Percentiles rank a stretch among this genome's conserved stretches.
phyloP scores from a whole-genome alignment of 1,140 invertebrate species.

The Drosophila littoralis region DNA sequence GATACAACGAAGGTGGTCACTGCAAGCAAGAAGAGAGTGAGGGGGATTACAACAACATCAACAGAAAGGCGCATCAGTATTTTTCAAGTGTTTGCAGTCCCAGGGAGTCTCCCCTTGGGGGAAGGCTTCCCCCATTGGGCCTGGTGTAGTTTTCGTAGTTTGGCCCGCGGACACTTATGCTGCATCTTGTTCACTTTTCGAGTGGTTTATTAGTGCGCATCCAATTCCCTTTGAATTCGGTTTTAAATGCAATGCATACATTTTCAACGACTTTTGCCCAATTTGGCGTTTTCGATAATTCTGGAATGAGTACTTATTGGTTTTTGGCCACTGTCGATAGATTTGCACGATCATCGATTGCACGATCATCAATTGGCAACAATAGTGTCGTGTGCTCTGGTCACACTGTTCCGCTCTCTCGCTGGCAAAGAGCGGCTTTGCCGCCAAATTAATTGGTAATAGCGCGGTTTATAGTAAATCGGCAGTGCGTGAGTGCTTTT shows the following conservation, averaged over 20 bases:
- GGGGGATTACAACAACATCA: slow-evolving; percentile 16
- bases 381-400: not conserved
- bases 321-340: not conserved
- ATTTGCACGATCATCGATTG: not conserved
- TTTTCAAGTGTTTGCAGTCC: slow-evolving; percentile 1
- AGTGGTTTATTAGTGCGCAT: not conserved
- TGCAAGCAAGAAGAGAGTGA: slow-evolving; percentile 82
- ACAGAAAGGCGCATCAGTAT: not conserved
- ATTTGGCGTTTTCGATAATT: not conserved
- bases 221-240: not conserved
- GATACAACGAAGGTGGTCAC: slow-evolving; percentile 94
- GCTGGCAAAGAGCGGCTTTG: too few relatives aligned
- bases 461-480: too few relatives aligned
- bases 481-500: too few relatives aligned
- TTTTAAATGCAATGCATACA: not conserved
- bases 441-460: too few relatives aligned
- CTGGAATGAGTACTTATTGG: not conserved
- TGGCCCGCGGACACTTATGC: not conserved
- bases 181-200: not conserved
- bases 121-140: too few relatives aligned
- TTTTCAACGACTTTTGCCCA: not conserved
- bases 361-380: not conserved
- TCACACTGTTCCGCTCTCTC: too few relatives aligned
- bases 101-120: not conserved
- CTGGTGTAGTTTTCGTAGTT: too few relatives aligned